These are phyloP conservation scores for Carcinoscorpius rotundicauda DNA, from an alignment of 1,140 invertebrate species.

Conservation along the genomic window DNA sequence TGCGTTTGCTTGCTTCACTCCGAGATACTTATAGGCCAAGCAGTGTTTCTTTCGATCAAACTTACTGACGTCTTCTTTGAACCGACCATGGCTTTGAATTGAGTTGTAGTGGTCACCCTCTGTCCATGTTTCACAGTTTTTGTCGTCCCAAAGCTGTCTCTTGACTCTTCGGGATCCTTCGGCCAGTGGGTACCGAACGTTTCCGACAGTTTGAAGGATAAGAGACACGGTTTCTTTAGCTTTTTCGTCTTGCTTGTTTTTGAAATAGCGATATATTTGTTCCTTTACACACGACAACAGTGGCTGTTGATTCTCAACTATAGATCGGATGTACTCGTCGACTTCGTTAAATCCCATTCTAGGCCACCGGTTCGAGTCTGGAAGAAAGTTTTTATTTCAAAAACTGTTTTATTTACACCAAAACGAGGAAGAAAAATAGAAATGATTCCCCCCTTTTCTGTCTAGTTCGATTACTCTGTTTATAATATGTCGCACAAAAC, in stretches of 20 bases:
- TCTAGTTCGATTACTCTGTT: too few species aligned
- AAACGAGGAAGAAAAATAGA: too few species aligned
- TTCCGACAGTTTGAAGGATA: slow-evolving; percentile 6
- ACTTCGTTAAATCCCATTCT: slow-evolving; percentile 8
- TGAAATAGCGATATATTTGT: slow-evolving; percentile 10
- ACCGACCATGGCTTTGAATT: slow-evolving; percentile 14
- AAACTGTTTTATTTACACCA: too few species aligned
- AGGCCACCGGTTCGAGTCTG: slow-evolving; percentile 5
- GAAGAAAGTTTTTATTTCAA: neutral
- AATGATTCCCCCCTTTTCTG: too few species aligned
- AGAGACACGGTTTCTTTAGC: slow-evolving; percentile 4
- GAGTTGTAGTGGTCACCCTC: slow-evolving; percentile 9
- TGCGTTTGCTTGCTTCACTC: slow-evolving; percentile 13
- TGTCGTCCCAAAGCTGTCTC: slow-evolving; percentile 7
- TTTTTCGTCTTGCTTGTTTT: slow-evolving; percentile 1
- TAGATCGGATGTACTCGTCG: slow-evolving; percentile 3
- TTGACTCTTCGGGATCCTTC: neutral
- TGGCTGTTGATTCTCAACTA: neutral
- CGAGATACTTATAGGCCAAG: slow-evolving; percentile 8
- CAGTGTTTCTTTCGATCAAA: slow-evolving; percentile 16
- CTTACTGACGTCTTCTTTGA: slow-evolving; percentile 5
- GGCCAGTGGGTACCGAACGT: neutral
- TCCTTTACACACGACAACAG: slow-evolving; percentile 2
- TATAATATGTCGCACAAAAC: too few species aligned
- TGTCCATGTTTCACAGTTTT: slow-evolving; percentile 14